Percentiles rank a stretch among this genome's conserved stretches.
Evolutionary conservation across 1,140 invertebrate species (phyloP).

Genomic region (Diprion similis): DNA sequence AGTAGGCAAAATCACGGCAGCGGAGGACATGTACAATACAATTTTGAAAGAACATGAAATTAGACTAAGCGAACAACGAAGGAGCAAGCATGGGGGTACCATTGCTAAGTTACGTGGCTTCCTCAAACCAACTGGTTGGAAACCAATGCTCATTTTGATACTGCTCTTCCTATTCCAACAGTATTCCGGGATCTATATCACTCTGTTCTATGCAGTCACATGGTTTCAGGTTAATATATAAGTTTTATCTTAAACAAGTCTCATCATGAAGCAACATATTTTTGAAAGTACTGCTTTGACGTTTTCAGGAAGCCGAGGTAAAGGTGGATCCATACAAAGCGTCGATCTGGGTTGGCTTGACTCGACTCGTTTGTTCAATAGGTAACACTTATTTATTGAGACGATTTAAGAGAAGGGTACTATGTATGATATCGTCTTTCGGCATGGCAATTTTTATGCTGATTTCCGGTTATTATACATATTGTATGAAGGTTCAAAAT

Average conservation of each 20-base stretch:
- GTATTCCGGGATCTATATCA: constrained; percentile 71
- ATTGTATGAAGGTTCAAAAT: constrained; percentile 51
- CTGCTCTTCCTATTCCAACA: constrained; percentile 69
- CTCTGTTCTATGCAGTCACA: constrained; percentile 74
- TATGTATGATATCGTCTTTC: constrained; percentile 61
- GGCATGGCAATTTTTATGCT: constrained; percentile 64
- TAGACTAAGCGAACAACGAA: constrained; percentile 48
- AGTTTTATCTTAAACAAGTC: constrained; percentile 8
- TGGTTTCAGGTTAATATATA: constrained; percentile 61
- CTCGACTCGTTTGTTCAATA: constrained; percentile 69
- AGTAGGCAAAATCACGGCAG: constrained; percentile 35
- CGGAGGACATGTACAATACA: constrained; percentile 49
- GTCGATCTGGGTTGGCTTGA: constrained; percentile 69
- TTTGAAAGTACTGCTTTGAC: constrained; percentile 16
- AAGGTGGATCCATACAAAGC: constrained; percentile 61
- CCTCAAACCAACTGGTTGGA: constrained; percentile 65
- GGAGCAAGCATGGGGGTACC: constrained; percentile 43
- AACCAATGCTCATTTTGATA: constrained; percentile 66
- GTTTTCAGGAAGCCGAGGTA: constrained; percentile 59
- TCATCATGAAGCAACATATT: constrained; percentile 3
- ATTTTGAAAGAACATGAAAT: constrained; percentile 57
- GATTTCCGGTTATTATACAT: constrained; percentile 62
- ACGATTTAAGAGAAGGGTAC: constrained; percentile 58
- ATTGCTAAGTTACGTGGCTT: constrained; percentile 53
- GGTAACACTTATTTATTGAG: constrained; percentile 63